Evolutionary conservation across 2,113 vertebrate species (phyloP), one percentile per base, ranked within the genome.

Genomic region (Cromileptes altivelis): DNA sequence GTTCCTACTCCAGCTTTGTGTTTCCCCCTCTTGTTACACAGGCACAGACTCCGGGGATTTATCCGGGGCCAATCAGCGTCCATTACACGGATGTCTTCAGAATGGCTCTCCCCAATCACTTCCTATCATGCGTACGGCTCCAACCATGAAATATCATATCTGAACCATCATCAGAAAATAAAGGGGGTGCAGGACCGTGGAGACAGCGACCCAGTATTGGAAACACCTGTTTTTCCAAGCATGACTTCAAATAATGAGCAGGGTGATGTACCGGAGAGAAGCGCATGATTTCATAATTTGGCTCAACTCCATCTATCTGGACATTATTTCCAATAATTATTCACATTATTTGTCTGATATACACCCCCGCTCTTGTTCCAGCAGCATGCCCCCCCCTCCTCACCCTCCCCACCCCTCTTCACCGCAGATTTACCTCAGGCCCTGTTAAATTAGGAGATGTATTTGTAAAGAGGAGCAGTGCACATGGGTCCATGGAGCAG

Each of bases 211-310:
- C 80, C 64, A 60, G 63, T 90, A 96, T 96, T 95, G 81, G 86
- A 96, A 96, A 94, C 95, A 96, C 94, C 94, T 96, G 95, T 94
- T 95, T 87, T 92, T 93, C 85, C 89, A 82, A 91, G 79, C 91
- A 84, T 86, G 91, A 91, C 89, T 88, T 91, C 71, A 90, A 91
- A 91, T 94, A 95, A 95, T 94, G 92, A 95, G 92, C 86, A 4
- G 79, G 58, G 84, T 69, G 89, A 93, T 91, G 81, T 56, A 89
- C 84, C 69, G 69, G 83, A 85, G 85, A 91, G 87, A 79, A 82
- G 85, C 69, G 76, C 89, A 94, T 94, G 93, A 95, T 95, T 95
- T 95, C 92, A 94, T 87, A 88, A 94, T 94, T 95, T 95, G 94
- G 94, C 93, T 45, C 5, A 2, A 2, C 25, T 91, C 92, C 92